Base-by-base conservation (phyloP, 1,140 invertebrate genomes). In the Whitmania pigra region DNA sequence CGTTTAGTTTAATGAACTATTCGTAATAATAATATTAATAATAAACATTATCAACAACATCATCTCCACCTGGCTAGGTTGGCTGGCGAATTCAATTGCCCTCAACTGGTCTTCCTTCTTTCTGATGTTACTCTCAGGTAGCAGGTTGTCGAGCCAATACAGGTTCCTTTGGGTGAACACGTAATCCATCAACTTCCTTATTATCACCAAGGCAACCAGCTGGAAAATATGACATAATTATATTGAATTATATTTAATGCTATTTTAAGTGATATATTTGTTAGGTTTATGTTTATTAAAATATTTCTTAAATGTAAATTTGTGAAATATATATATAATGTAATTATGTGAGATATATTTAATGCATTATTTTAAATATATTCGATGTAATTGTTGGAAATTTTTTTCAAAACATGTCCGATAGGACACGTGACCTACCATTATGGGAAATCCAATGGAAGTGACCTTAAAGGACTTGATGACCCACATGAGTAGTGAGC, bases 161-260 rank as follows among this genome's bases (percentile, higher is more conserved):
- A 98, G 80, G 81, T 99, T 95, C 55, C 91, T 85, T 76, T 92
- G 88, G 0, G 92, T 91, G 57, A 63, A 63, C 17, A 96, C 79
- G 68, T 91, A 87, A 79, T 99, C 95, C 78, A 99, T 82, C 0
- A 87, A 85, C 84, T 97, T 97, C 49, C 96, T 86, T 71, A 98
- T 91, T 2, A 91, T 93, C 78, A 98, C 95, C 89, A 97, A 97
- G 11, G 96, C 93, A 18, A 98, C 90, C 76, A 99, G 88, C 94
- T 90, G 15, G 9, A 73, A 18, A 31, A 73, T 40, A 74, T 57
- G 55, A 20, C 69, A 82, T 22, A 72, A 49, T 49, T 49, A 49
- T 49, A 17, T 49, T 49, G 43, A 4, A 49, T 17, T 13, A 49
- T 49, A 49, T 7, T 49, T 49, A 36, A n/a, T n/a, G n/a, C n/a